These are phyloP conservation scores for Manis pentadactyla DNA, from an alignment of 2,797 vertebrate genomes.

Conservation along the genomic window DNA sequence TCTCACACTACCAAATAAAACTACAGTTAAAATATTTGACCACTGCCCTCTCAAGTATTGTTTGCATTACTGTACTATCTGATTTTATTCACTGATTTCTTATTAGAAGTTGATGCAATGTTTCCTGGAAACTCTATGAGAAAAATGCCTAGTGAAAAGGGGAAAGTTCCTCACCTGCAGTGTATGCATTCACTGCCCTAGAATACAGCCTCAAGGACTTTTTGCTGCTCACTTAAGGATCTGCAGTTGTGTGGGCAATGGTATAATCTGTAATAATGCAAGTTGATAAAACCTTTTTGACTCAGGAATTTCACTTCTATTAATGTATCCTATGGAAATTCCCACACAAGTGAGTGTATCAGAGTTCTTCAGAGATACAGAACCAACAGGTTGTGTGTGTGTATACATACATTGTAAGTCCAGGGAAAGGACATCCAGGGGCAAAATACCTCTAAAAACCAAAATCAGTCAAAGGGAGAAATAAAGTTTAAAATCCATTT, in stretches of 20 bases:
- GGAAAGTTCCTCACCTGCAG: not conserved
- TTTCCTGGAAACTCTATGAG: not conserved
- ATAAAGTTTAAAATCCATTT: no score
- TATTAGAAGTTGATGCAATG: not conserved
- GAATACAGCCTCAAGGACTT: not conserved
- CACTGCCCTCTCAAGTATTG: not conserved
- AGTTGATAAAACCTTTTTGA: not conserved
- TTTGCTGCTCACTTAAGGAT: not conserved
- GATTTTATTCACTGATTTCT: not conserved
- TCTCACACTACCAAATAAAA: not conserved
- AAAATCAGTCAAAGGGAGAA: no score
- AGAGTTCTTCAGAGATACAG: conserved; percentile 8
- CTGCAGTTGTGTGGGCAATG: not conserved
- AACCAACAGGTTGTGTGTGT: not conserved
- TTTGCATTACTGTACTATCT: not conserved
- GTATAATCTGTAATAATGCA: not conserved
- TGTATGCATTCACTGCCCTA: not conserved
- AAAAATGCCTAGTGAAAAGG: not conserved
- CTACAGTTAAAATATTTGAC: not conserved
- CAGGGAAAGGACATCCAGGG: no score
- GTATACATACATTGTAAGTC: no score
- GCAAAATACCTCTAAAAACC: no score
- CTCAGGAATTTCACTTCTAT: not conserved
- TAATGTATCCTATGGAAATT: not conserved
- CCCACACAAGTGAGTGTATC: not conserved